Base-by-base conservation (phyloP, 2,113 vertebrate genomes). In the Brachypodius melanocephalos region DNA sequence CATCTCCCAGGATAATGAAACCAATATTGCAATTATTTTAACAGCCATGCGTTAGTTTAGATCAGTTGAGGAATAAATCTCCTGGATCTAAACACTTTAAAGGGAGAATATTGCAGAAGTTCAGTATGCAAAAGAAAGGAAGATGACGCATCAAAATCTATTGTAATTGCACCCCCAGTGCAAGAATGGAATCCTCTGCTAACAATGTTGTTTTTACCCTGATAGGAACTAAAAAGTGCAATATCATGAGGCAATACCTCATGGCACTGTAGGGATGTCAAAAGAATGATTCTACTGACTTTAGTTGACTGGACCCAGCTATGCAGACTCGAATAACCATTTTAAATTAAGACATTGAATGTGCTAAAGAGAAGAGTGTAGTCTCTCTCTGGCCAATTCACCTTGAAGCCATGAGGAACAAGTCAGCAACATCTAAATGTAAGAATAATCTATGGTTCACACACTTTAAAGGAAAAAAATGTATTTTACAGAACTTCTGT, bases 201-300 rank as follows among this genome's bases (percentile, higher is more conserved):
- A n/a, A 17, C 9, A 57, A 2, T 9, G 34, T 7, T 81, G 25
- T 1, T 67, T 89, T 95, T 58, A 18, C 17, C 7, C 20, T 18
- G 14, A 26, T 3, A 72, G 17, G 17, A 86, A 29, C 12, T 72
- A 19, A 62, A 43, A 87, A n/a, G 20, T 42, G 15, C 10, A 54
- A 40, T 32, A 18, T 6, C 7, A 21, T 0, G 0, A 81, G n/a
- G n/a, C 21, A 75, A 28, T 24, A 19, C 5, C 18, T 78, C 32
- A 9, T 25, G 16, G n/a, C 8, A 48, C 6, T 32, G 16, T 9
- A 52, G 5, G 15, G 36, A 36, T 36, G 12, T 80, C 49, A 73
- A 46, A 86, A 71, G 20, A 78, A 59, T 15, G 2, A 72, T 76
- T 65, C 49, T 61, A 13, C 6, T 66, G 32, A 54, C 7, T 67